Conservation (phyloP, 2,113 vertebrate species). For the Gnathonemus longibarbis region DNA sequence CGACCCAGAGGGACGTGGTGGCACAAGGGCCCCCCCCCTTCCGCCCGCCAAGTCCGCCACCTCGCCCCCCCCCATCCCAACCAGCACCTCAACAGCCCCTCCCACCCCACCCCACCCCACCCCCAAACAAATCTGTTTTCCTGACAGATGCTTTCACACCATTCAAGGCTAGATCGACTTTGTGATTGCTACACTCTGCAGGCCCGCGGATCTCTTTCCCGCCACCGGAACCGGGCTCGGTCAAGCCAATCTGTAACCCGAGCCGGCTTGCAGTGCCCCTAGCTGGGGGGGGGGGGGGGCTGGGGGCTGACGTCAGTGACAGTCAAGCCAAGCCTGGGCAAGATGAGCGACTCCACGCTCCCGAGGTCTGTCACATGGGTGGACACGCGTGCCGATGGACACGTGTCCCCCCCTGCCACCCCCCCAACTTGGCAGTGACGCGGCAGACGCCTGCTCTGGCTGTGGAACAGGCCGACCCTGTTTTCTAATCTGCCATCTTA, state of each 20-base stretch:
- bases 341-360: not conserved
- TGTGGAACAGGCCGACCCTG: not conserved
- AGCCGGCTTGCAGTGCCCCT: not conserved
- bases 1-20: constrained; percentile 11
- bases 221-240: not conserved
- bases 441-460: not conserved
- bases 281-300: not conserved
- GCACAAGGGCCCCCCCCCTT: constrained; percentile 4
- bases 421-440: not conserved
- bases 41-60: constrained; percentile 19
- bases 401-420: not conserved
- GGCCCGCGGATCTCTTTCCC: not conserved
- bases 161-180: constrained; percentile 3
- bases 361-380: not conserved
- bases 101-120: not conserved
- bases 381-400: not conserved
- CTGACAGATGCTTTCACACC: not conserved
- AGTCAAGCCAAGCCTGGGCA: not conserved
- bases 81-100: not conserved
- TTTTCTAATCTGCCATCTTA: not conserved
- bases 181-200: not conserved
- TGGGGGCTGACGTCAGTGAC: not conserved
- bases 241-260: not conserved
- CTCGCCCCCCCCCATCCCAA: not conserved
- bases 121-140: constrained; percentile 9